Evolutionary conservation across 2,797 vertebrate genomes (phyloP).

Genomic region (Gallinago solitaria): DNA sequence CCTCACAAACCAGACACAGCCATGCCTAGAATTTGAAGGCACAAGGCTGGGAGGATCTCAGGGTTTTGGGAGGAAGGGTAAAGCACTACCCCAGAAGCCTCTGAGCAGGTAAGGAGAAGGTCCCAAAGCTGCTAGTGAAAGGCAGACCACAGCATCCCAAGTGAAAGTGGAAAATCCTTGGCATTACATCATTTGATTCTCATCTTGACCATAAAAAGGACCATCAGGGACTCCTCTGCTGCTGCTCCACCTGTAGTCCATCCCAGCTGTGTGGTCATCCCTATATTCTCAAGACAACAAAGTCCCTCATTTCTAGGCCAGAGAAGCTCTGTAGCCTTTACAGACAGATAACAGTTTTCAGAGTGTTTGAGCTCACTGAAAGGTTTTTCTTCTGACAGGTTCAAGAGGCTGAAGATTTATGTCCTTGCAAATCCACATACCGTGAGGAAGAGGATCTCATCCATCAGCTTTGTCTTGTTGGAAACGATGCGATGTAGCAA

Average conservation of each 20-base stretch:
- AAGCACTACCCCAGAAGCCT: not conserved
- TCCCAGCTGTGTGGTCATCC: not conserved
- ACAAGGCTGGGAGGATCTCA: not conserved
- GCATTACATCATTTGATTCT: not conserved
- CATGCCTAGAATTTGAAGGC: not conserved
- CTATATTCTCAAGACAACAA: not conserved
- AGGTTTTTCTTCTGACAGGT: not conserved
- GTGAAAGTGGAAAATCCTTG: not conserved
- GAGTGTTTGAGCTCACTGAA: not conserved
- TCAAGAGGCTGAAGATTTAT: not conserved
- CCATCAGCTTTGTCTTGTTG: conserved; percentile 28
- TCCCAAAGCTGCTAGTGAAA: not conserved
- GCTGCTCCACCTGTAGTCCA: not conserved
- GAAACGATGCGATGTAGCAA: not conserved
- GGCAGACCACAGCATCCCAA: not conserved
- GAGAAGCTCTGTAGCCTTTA: not conserved
- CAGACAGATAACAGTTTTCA: not conserved
- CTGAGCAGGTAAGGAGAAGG: not conserved
- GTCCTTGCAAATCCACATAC: not conserved
- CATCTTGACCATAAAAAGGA: not conserved
- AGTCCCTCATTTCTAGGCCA: not conserved
- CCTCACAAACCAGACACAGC: not conserved
- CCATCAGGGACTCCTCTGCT: not conserved
- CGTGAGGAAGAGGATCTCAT: conserved; percentile 54
- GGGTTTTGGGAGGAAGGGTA: not conserved